Evolutionary conservation across 2,797 vertebrate genomes (phyloP), one percentile per base, ranked within the genome.

Genomic region (Alcedo atthis): DNA sequence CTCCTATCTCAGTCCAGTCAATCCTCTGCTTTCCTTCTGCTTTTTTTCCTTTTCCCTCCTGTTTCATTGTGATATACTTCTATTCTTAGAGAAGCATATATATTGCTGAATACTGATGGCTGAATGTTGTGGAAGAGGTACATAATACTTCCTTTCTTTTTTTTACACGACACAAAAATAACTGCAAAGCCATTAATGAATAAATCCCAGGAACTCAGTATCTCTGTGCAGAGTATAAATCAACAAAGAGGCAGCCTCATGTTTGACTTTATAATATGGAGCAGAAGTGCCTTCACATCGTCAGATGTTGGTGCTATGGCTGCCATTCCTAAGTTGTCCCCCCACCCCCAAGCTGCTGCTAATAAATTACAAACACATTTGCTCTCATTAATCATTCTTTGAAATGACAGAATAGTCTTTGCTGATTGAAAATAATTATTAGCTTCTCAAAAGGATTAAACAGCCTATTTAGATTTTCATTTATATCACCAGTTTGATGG

Each of bases 361-460:
- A 84, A 90, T 89, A 94, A 85, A 94, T 95, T 97, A 82, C 93
- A 96, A 95, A 96, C 87, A 96, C 92, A 96, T 94, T 97, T 96
- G 83, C 84, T 89, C 89, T 97, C 95, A 95, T 97, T 97, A 97
- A 96, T 97, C 96, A 97, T 97, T 96, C 94, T 97, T 94, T 95
- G 95, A 96, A 95, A 97, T 94, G 92, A 91, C 95, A 96, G 95
- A 97, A 95, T 94, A 95, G 95, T 97, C 93, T 93, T 97, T 95
- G 89, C 89, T 97, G 97, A 97, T 97, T 97, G 96, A 97, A 97
- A 97, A 97, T 97, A 97, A 97, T 97, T 97, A 97, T 96, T 96
- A 97, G 81, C 90, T 96, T 97, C 96, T 98, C 94, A 88, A 96
- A 96, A 96, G 96, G 91, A 97, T 97, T 97, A 97, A 97, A 96